phyloP scores from a whole-genome alignment of 2,113 vertebrate species.

The Indicator maculatus region DNA sequence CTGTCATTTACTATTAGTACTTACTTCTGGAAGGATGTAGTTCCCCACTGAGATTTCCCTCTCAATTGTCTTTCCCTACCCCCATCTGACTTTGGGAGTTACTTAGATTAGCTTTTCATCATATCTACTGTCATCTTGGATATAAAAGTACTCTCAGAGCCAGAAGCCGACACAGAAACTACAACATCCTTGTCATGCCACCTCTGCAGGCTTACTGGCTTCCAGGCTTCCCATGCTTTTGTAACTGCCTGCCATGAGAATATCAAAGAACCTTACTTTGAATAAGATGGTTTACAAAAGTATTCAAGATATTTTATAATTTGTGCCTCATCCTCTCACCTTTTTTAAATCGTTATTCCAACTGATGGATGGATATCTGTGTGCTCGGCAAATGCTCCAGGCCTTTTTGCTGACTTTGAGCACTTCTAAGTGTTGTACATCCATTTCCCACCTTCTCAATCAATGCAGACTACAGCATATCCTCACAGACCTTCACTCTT shows the following conservation, averaged over 20 bases:
- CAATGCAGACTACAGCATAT: background rate
- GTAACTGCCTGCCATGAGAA: background rate
- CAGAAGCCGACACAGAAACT: background rate
- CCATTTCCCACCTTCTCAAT: background rate
- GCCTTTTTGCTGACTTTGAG: background rate
- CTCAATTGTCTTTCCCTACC: background rate
- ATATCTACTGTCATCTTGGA: background rate
- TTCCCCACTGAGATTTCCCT: background rate
- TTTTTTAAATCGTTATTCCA: background rate
- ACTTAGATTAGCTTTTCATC: background rate
- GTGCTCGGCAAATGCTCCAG: background rate
- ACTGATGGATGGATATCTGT: background rate
- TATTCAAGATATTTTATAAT: background rate
- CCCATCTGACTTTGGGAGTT: background rate
- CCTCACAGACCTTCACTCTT: conserved; percentile 1
- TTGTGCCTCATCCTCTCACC: background rate
- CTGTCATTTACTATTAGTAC: background rate
- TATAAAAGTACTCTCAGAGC: background rate
- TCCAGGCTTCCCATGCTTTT: background rate
- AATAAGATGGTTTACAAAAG: background rate
- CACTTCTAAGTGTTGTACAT: background rate
- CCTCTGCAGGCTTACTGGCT: background rate
- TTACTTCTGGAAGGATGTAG: background rate
- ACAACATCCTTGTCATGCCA: background rate
- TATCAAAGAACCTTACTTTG: background rate